Conservation (phyloP, 2,797 vertebrate species). For the Sorex maritimensis region DNA sequence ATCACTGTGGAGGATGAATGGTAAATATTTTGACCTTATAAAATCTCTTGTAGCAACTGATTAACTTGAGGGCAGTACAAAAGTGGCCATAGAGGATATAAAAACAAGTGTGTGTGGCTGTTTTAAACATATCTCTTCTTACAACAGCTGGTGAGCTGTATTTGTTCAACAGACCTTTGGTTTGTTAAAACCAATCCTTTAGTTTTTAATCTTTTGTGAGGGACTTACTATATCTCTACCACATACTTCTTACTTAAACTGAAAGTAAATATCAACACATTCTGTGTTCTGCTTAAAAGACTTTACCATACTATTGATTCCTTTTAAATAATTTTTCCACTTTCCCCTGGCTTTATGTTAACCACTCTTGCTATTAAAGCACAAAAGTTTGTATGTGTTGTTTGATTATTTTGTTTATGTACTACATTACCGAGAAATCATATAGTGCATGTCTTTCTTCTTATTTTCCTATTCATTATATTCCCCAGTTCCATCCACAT, state of each 20-base stretch:
- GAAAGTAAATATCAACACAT: background rate
- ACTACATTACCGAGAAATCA: background rate
- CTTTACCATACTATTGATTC: background rate
- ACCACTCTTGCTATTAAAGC: background rate
- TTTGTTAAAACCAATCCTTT: background rate
- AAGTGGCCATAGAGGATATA: background rate
- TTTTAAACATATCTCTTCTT: background rate
- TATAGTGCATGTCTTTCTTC: background rate
- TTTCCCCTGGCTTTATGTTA: background rate
- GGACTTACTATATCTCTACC: background rate
- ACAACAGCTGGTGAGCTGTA: background rate
- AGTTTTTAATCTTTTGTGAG: background rate
- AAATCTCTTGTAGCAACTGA: background rate
- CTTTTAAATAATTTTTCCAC: background rate
- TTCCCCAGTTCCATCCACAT: too few species aligned
- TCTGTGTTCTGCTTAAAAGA: background rate
- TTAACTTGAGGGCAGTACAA: background rate
- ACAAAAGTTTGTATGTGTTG: background rate
- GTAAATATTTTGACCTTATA: background rate
- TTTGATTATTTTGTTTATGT: background rate
- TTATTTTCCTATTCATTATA: background rate
- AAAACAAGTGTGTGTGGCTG: background rate
- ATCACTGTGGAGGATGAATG: background rate
- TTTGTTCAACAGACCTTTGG: background rate
- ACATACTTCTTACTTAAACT: conserved; percentile 7